These are phyloP conservation scores for Dolichoris vasculosae DNA, from an alignment of 1,140 invertebrate species.

Conservation along the genomic window DNA sequence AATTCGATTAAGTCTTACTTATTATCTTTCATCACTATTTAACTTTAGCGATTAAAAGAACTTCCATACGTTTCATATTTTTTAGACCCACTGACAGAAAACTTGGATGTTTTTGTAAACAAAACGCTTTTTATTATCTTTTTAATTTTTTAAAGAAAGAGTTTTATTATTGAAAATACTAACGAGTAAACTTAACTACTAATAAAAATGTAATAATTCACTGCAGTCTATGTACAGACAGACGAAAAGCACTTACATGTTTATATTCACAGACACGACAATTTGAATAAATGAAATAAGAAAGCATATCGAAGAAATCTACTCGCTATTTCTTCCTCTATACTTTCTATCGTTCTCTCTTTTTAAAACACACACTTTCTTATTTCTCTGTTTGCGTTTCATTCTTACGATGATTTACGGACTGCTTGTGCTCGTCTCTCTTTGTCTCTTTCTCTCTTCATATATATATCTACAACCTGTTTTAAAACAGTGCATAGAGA, in stretches of 20 bases:
- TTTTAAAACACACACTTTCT: not conserved
- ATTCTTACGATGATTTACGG: not conserved
- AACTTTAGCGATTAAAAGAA: not conserved
- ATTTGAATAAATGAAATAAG: constrained; percentile 47
- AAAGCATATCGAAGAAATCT: constrained; percentile 31
- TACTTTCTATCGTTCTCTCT: not conserved
- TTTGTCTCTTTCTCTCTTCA: too few species aligned
- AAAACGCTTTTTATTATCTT: not conserved
- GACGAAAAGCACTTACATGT: not conserved
- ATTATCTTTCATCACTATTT: not conserved
- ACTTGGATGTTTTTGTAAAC: not conserved
- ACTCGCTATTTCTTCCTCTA: not conserved
- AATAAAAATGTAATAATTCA: not conserved
- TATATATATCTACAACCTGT: not conserved
- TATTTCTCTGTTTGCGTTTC: not conserved
- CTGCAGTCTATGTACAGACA: not conserved
- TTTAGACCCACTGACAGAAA: not conserved
- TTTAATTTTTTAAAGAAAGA: not conserved
- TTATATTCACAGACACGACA: not conserved
- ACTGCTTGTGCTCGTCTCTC: too few species aligned
- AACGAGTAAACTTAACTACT: too few species aligned
- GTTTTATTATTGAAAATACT: not conserved
- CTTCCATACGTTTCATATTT: not conserved
- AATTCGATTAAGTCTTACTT: not conserved
- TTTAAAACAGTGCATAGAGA: not conserved